Percentiles rank a stretch among this genome's conserved stretches.
Conservation (phyloP, 2,113 vertebrate species). For the Piprites chloris region DNA sequence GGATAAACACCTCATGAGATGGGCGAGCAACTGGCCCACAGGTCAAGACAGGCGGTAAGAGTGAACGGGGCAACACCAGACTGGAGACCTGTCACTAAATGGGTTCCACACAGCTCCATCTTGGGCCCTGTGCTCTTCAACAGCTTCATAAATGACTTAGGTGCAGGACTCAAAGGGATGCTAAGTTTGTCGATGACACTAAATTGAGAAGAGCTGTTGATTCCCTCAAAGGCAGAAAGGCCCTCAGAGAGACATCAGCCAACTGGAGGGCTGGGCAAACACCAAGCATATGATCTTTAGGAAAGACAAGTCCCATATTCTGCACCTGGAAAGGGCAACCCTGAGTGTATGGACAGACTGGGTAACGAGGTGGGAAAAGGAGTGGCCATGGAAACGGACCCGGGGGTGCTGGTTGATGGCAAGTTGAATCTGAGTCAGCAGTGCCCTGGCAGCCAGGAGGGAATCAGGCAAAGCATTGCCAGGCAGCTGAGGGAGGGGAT, state of each 20-base stretch:
- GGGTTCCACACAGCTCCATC: background rate
- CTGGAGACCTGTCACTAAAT: background rate
- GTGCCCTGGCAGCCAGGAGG: background rate
- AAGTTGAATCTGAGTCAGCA: background rate
- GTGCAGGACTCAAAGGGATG: too few species aligned
- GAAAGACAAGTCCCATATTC: background rate
- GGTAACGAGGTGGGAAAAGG: background rate
- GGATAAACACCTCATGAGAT: background rate
- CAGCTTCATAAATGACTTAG: background rate
- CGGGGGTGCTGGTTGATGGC: background rate
- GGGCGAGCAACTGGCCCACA: background rate
- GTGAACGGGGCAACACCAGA: background rate
- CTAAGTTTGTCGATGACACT: background rate
- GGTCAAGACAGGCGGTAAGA: rapidly evolving
- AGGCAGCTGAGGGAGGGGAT: background rate
- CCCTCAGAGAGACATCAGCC: background rate
- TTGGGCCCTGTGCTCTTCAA: background rate
- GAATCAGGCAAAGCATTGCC: background rate
- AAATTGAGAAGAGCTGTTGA: background rate
- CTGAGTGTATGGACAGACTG: background rate
- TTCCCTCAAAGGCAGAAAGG: background rate
- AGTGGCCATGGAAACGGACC: background rate
- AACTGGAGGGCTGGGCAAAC: background rate
- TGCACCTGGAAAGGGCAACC: background rate
- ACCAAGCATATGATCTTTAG: background rate